Conservation (phyloP, 2,888 invertebrate genomes). For the Rhagonycha lutea region DNA sequence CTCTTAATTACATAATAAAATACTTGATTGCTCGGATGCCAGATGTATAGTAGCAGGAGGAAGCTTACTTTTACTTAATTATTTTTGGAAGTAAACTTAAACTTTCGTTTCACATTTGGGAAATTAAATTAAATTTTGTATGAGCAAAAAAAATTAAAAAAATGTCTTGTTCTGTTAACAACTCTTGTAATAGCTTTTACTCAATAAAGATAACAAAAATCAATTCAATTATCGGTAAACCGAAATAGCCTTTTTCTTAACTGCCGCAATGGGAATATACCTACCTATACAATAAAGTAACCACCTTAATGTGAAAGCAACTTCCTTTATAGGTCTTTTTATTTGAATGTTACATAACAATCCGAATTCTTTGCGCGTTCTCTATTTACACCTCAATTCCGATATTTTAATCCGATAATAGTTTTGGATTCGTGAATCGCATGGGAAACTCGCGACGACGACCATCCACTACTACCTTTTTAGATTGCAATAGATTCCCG, state of each 20-base stretch:
- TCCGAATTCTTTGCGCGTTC: slow-evolving; percentile 8
- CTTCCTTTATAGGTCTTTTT: neutral
- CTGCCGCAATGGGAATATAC: slow-evolving; percentile 3
- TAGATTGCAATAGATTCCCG: slow-evolving; percentile 2
- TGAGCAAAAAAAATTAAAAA: neutral
- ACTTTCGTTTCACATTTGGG: neutral
- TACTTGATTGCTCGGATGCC: neutral
- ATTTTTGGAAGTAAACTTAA: neutral
- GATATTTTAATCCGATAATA: slow-evolving; percentile 6
- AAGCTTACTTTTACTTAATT: neutral
- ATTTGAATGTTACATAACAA: slow-evolving; percentile 5
- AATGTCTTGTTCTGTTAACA: neutral
- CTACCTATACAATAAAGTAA: slow-evolving; percentile 6
- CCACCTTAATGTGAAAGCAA: slow-evolving; percentile 10
- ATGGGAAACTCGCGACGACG: slow-evolving; percentile 11
- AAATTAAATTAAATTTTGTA: neutral
- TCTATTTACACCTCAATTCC: neutral
- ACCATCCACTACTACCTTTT: slow-evolving; percentile 1
- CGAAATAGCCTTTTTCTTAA: slow-evolving; percentile 1
- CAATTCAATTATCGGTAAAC: slow-evolving; percentile 5
- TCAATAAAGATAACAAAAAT: slow-evolving; percentile 13
- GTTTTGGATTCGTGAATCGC: neutral
- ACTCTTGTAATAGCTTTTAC: neutral
- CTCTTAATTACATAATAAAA: neutral
- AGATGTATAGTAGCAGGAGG: neutral